phyloP scores from a whole-genome alignment of 2,888 invertebrate genomes.

The Eledona agricola region DNA sequence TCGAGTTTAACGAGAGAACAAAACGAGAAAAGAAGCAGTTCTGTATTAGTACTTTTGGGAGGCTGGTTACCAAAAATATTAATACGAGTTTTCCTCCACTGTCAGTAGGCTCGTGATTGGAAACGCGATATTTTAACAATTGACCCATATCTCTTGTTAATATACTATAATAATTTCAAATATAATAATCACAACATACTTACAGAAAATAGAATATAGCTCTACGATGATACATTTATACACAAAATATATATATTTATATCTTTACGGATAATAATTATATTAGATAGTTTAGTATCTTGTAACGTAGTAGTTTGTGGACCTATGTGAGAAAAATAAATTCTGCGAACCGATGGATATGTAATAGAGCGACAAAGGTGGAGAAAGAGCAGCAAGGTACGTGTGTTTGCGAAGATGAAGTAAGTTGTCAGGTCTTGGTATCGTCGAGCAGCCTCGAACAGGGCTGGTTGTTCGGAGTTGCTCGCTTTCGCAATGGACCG shows the following conservation, averaged over 20 bases:
- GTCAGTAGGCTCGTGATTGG: constrained; percentile 25
- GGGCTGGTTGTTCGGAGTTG: constrained; percentile 40
- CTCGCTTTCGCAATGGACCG: constrained; percentile 9
- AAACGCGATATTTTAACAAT: constrained; percentile 21
- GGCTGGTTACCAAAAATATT: constrained; percentile 58
- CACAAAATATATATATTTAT: constrained; percentile 46
- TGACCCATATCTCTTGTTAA: constrained; percentile 13
- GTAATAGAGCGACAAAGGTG: constrained; percentile 5
- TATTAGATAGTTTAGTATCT: constrained; percentile 18
- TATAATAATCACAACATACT: not conserved
- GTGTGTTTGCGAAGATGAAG: constrained; percentile 24
- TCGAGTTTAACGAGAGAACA: constrained; percentile 18
- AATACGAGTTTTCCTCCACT: constrained; percentile 37
- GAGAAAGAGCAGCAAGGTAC: constrained; percentile 24
- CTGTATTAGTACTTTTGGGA: constrained; percentile 53
- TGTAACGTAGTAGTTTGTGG: constrained; percentile 12
- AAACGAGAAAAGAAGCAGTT: constrained; percentile 30
- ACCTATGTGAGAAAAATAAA: constrained; percentile 33
- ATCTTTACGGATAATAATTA: too few species aligned
- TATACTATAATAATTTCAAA: too few species aligned
- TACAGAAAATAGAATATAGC: constrained; percentile 18
- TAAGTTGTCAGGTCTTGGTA: constrained; percentile 29
- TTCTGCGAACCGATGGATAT: constrained; percentile 26
- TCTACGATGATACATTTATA: constrained; percentile 43
- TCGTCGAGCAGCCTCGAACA: constrained; percentile 33